Evolutionary conservation across 2,888 invertebrate genomes (phyloP), one percentile per base, ranked within the genome.

Genomic region (Muschampia staudingeri): DNA sequence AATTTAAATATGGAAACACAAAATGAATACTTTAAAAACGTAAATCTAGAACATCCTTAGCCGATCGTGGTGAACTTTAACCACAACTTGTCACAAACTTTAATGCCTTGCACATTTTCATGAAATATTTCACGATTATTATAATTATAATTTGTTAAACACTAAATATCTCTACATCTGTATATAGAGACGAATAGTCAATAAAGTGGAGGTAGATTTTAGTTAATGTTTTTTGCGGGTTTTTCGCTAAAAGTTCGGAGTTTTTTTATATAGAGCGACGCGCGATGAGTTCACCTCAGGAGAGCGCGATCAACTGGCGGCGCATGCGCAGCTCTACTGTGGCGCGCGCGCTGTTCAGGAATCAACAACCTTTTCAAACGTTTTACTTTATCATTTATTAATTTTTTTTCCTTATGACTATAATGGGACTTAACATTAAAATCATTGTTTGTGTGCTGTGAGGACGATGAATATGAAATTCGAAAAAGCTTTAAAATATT

Each of bases 241-340:
- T 76, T 76, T 83, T 70, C 83, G 85, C 37, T 69, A 78, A 78
- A 78, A 78, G 77, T 86, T 82, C 82, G 85, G 82, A 76, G 69
- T 78, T 76, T 77, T 78, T 70, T 78, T 71, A 25, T 42, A 25
- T 44, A 40, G 42, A 70, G 78, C 80, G 67, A 73, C 75, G 92
- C 92, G 91, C 91, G 85, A 85, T 85, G 90, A 87, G 89, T 92
- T 91, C 94, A 90, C 94, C 91, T 93, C 92, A 93, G 91, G 90
- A 90, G 94, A 91, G 90, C 95, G 93, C 95, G 94, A 94, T 91
- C 93, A 94, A 96, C 96, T 96, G 96, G 91, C 89, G 91, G 91
- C 95, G 94, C 95, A 92, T 91, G 95, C 96, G 96, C 96, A 94
- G 85, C 92, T 92, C 91, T 83, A 90, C 91, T 84, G 91, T 90